phyloP scores from a whole-genome alignment of 92 coral and sea anemone genomes.

The Blastomussa wellsi region DNA sequence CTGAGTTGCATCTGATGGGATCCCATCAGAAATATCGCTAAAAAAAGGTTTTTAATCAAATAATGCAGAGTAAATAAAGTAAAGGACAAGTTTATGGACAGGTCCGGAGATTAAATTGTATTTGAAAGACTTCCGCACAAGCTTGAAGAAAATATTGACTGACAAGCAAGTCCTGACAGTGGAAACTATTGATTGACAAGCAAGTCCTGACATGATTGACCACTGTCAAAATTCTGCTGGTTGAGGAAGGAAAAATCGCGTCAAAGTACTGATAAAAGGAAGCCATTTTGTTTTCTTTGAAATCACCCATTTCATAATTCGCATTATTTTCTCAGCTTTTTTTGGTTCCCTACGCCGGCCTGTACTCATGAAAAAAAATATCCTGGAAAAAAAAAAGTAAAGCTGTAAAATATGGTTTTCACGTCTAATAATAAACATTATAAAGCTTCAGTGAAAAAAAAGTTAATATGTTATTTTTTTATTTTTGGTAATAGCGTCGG shows the following conservation, averaged over 20 bases:
- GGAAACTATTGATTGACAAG: not conserved
- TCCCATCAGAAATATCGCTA: slow-evolving; percentile 20
- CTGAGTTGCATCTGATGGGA: slow-evolving; percentile 24
- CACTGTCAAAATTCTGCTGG: not conserved
- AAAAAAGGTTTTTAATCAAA: slow-evolving; percentile 10
- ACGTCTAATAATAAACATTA: not conserved
- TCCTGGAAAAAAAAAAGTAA: not conserved
- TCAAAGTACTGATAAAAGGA: not conserved
- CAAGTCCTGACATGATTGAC: not conserved
- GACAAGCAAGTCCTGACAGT: not conserved
- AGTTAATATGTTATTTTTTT: not conserved
- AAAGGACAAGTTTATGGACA: slow-evolving; percentile 11
- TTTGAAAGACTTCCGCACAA: slow-evolving; percentile 5
- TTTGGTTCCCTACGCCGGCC: not conserved
- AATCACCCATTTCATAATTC: not conserved
- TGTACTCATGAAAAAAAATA: not conserved
- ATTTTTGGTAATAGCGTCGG: not conserved
- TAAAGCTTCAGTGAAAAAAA: not conserved
- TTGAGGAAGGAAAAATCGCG: not conserved
- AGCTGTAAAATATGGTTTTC: not conserved
- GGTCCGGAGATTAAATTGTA: not conserved
- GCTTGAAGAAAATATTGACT: not conserved
- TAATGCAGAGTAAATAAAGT: not conserved
- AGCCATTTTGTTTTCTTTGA: not conserved
- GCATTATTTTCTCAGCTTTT: not conserved